Evolutionary conservation across 2,113 vertebrate genomes (phyloP), one percentile per base, ranked within the genome.

Genomic region (Osmerus eperlanus): DNA sequence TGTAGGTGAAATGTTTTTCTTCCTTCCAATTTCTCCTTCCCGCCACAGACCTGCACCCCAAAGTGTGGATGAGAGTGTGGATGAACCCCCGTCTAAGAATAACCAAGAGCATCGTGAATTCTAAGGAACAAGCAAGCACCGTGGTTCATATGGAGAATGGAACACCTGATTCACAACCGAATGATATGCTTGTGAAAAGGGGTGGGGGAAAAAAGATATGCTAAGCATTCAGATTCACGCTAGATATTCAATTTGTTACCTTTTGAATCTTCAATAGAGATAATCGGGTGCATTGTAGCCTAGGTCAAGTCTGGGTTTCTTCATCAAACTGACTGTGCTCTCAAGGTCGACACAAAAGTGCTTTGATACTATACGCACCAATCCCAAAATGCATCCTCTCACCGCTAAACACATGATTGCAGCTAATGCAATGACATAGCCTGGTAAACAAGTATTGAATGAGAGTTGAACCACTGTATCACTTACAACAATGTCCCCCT

Each of bases 131-230:
- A 47, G 7, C 41, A 9, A 47, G 7, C 41, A 47, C 41, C 2
- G 41, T 12, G 41, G 41, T 47, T 11, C 9, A 47, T 47, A 47
- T 9, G 41, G 41, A 47, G 2, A 12, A 2, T 47, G 41, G 7
- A 47, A 47, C 41, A 47, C 41, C 41, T 47, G 41, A 47, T 47
- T 47, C 41, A 47, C 12, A 47, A 47, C 41, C 16, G 54, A 18
- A 18, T 4, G 59, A 74, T 54, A 28, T 63, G 62, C 32, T 69
- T 32, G 16, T 65, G 59, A 77, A 5, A 3, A 11, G 53, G 11
- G 16, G n/a, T 4, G 6, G 1, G 15, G 4, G 16, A 16, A 29
- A 32, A 29, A 55, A 51, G 73, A 81, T 78, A 72, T 70, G 52
- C 77, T 78, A 65, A 2, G 41, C 41, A 18, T 63, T 63, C 16